These are phyloP conservation scores for Drosophila neotestacea DNA, from an alignment of 2,888 invertebrate species.

Conservation along the genomic window DNA sequence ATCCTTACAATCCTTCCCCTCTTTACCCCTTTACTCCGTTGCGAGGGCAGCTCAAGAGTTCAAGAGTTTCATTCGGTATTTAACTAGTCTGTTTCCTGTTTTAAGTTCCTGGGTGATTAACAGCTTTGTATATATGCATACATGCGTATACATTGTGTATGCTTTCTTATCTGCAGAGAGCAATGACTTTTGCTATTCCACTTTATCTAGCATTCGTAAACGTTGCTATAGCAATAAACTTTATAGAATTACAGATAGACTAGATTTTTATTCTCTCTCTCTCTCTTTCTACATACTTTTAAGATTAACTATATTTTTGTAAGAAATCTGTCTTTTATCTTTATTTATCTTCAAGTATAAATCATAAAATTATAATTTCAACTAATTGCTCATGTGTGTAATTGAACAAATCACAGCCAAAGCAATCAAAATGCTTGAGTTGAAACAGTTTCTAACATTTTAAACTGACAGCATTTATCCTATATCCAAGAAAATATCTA, in stretches of 20 bases:
- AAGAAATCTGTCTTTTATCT: no score
- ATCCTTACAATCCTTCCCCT: constrained; percentile 10
- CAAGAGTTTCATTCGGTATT: constrained; percentile 18
- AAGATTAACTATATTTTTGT: not conserved
- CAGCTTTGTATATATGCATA: not conserved
- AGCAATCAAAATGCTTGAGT: constrained; percentile 46
- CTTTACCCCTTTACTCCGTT: not conserved
- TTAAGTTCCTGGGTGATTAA: not conserved
- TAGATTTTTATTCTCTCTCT: no score
- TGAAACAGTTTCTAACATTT: constrained; percentile 43
- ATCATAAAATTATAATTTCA: not conserved
- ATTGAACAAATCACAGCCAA: constrained; percentile 12
- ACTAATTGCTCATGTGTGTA: constrained; percentile 26
- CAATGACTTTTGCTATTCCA: not conserved
- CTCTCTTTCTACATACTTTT: not conserved
- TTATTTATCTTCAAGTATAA: not conserved
- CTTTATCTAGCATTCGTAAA: constrained; percentile 3
- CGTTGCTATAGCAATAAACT: not conserved
- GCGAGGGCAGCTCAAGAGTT: constrained; percentile 10
- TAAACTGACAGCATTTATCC: constrained; percentile 43
- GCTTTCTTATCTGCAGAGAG: not conserved
- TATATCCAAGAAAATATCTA: constrained; percentile 18
- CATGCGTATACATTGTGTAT: not conserved
- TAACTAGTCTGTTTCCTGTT: constrained; percentile 4
- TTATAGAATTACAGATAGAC: no score